Conservation (phyloP, 2,888 invertebrate species). For the Cremastobaeus sp. region DNA sequence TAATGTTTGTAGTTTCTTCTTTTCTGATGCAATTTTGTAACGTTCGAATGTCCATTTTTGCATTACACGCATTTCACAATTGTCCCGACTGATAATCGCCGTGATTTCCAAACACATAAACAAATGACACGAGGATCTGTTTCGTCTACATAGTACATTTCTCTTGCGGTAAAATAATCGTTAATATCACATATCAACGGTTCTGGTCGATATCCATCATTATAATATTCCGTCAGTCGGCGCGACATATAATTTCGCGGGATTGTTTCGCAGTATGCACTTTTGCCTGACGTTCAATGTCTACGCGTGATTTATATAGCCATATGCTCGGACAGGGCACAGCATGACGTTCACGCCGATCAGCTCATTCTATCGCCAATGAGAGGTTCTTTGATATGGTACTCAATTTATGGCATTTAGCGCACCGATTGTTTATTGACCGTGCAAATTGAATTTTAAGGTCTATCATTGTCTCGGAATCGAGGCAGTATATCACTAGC, state of each 20-base stretch:
- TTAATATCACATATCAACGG: constrained; percentile 37
- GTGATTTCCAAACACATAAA: constrained; percentile 30
- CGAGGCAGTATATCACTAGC: not conserved
- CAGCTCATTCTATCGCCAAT: constrained; percentile 40
- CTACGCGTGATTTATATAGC: constrained; percentile 47
- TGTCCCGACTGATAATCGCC: too few species aligned
- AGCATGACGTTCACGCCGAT: constrained; percentile 42
- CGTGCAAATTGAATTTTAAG: constrained; percentile 32
- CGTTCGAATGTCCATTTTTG: too few species aligned
- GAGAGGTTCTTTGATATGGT: constrained; percentile 34
- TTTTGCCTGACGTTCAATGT: constrained; percentile 24
- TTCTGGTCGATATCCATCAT: constrained; percentile 34
- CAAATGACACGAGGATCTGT: constrained; percentile 34
- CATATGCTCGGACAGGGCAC: constrained; percentile 34
- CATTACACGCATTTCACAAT: too few species aligned
- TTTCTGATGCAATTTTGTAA: too few species aligned
- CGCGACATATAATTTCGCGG: constrained; percentile 41
- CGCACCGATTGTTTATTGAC: constrained; percentile 28
- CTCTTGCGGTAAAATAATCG: constrained; percentile 21
- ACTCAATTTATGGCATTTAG: constrained; percentile 46
- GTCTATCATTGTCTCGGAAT: not conserved
- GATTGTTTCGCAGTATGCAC: constrained; percentile 45
- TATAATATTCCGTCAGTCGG: constrained; percentile 18
- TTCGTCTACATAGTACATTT: constrained; percentile 7
- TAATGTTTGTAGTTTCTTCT: too few species aligned